These are phyloP conservation scores for Empidonax alnorum DNA, from an alignment of 2,113 vertebrate genomes.

Conservation along the genomic window DNA sequence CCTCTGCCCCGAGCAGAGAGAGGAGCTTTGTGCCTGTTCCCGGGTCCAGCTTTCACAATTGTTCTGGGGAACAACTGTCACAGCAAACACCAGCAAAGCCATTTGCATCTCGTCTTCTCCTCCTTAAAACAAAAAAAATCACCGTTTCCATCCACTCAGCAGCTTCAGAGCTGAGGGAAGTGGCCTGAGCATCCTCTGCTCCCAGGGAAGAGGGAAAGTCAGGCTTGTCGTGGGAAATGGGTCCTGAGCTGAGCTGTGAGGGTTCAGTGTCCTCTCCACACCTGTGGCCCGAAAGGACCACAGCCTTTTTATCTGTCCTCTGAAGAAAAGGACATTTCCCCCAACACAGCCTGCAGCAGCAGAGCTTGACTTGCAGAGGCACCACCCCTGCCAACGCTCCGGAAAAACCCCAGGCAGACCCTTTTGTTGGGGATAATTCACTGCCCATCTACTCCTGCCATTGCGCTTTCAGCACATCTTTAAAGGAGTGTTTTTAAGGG, in stretches of 20 bases:
- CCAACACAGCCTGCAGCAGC: neutral
- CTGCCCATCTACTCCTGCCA: rapidly evolving
- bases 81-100: neutral
- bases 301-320: neutral
- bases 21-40: neutral
- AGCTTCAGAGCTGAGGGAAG: neutral
- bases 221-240: rapidly evolving
- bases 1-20: neutral
- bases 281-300: no score
- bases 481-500: neutral
- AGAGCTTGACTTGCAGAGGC: neutral
- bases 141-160: neutral
- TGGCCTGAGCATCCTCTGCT: neutral
- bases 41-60: neutral
- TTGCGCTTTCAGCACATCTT: neutral
- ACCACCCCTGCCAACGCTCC: neutral
- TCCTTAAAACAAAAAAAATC: neutral
- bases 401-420: rapidly evolving
- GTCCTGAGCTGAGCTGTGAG: neutral
- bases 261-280: no score
- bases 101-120: neutral
- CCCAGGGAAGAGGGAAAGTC: neutral
- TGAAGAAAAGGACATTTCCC: neutral
- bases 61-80: neutral
- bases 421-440: rapidly evolving